Base-by-base conservation (phyloP, 1,140 invertebrate genomes). In the Temnothorax nylanderi region DNA sequence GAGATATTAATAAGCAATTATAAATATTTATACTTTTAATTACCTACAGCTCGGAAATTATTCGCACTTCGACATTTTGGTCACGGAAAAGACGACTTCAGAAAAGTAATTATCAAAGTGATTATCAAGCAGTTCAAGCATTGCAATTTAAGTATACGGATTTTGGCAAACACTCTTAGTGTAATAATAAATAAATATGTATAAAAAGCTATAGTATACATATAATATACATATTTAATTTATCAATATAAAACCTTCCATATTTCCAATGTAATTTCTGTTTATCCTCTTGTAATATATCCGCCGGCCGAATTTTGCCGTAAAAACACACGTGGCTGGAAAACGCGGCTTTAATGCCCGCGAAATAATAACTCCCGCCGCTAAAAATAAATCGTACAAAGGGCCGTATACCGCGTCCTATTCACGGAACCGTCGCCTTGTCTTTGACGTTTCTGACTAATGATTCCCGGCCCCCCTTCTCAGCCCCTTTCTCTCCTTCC, bases 381-480 rank as follows among this genome's bases (percentile, higher is more conserved):
- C 56, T 58, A 37, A 74, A 62, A 71, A 71, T 75, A 84, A 84
- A 84, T 84, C 54, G 69, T 84, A 84, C 80, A 82, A 75, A 84
- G 54, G 7, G 18, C 32, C 44, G 69, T 13, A 32, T 13, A 32
- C 56, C 21, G 32, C 54, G 80, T 75, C 44, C 54, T 84, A 72
- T 87, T 49, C 44, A 47, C 34, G 26, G 51, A 26, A 10, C 69
- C 64, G 56, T 64, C 58, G 60, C 51, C 72, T 90, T 90, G 89
- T 90, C 88, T 86, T 78, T 90, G 89, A 90, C 89, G 71, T 90
- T 90, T 87, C 64, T 90, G 89, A 90, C 86, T 89, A 89, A 90
- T 87, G 85, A 89, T 74, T 32, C 69, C 37, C 26, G 11, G 69
- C 26, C 13, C 58, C 58, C 47, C 32, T 71, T 26, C 11, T 47